A percentile compares a stretch with the other conserved stretches of the same genome.
Conservation (phyloP, 2,797 vertebrate genomes). For the Loriculus beryllinus region DNA sequence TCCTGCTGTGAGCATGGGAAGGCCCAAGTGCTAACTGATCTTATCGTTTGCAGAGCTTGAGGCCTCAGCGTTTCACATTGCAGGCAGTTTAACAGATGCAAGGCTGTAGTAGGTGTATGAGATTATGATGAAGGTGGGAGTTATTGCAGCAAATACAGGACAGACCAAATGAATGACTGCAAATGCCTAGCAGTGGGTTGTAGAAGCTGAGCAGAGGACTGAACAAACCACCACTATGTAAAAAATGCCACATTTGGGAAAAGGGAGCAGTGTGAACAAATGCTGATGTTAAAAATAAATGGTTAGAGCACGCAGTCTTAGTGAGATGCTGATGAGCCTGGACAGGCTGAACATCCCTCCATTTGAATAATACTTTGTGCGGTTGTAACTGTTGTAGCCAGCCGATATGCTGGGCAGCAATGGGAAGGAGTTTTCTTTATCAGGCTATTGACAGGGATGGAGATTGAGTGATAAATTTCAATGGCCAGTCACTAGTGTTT, state of each 20-base stretch:
- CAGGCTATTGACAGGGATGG: neutral
- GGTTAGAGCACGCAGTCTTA: neutral
- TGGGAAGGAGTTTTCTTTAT: neutral
- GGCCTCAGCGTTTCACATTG: neutral
- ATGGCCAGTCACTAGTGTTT: neutral
- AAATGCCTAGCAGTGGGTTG: neutral
- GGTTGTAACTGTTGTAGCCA: neutral
- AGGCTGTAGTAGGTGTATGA: neutral
- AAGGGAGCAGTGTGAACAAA: neutral
- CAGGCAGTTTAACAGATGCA: accelerated
- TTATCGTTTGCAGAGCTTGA: accelerated
- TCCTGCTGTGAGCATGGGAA: neutral
- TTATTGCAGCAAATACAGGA: neutral
- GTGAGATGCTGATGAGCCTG: neutral
- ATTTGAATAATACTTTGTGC: neutral
- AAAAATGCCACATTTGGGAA: neutral
- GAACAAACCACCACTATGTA: neutral
- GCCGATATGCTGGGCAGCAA: neutral
- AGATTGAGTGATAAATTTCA: neutral
- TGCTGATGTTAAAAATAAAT: neutral
- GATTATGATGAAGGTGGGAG: neutral
- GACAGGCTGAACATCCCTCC: neutral
- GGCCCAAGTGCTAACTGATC: neutral
- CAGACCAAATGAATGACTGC: neutral
- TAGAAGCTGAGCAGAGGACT: neutral